A percentile compares a stretch with the other conserved stretches of the same genome.
phyloP scores from a whole-genome alignment of 2,888 invertebrate genomes.

The Drosophila imparisetae region DNA sequence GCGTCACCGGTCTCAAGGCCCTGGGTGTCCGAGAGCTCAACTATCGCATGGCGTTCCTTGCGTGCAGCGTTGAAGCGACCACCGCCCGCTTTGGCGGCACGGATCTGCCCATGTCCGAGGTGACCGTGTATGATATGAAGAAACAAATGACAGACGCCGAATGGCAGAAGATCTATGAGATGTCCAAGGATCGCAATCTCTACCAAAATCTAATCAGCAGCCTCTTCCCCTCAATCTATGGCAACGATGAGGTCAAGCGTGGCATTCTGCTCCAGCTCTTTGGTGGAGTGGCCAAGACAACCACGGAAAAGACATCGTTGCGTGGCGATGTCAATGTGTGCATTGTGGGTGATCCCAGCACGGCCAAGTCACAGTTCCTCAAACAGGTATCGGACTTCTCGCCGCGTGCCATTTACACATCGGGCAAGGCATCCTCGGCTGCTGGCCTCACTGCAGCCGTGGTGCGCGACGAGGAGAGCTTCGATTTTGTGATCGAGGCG shows the following conservation, averaged over 20 bases:
- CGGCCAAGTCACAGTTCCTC: slow-evolving; percentile 98
- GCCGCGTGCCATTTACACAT: slow-evolving; percentile 98
- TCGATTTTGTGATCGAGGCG: slow-evolving; percentile 99
- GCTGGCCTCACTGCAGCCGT: slow-evolving; percentile 99
- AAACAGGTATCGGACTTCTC: slow-evolving; percentile 97
- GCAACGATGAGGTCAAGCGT: slow-evolving; percentile 97
- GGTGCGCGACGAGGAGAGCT: slow-evolving; percentile 97
- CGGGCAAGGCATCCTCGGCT: slow-evolving; percentile 98
- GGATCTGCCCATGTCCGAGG: slow-evolving; percentile 93
- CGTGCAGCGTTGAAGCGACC: slow-evolving; percentile 95
- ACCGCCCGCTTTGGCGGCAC: slow-evolving; percentile 94
- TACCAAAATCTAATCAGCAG: slow-evolving; percentile 95
- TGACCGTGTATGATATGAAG: slow-evolving; percentile 95
- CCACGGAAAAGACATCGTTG: slow-evolving; percentile 94
- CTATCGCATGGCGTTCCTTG: slow-evolving; percentile 96
- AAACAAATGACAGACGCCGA: slow-evolving; percentile 97
- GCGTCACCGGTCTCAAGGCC: slow-evolving; percentile 92
- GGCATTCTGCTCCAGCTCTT: slow-evolving; percentile 97
- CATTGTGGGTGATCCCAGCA: slow-evolving; percentile 99
- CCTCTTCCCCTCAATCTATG: slow-evolving; percentile 98
- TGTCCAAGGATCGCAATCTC: slow-evolving; percentile 96
- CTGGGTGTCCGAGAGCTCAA: slow-evolving; percentile 93
- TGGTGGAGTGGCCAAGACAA: slow-evolving; percentile 98
- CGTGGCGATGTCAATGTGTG: slow-evolving; percentile 99
- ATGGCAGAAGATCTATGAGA: slow-evolving; percentile 97